Percentiles rank a stretch among this genome's conserved stretches.
Conservation (phyloP, 2,888 invertebrate species). For the Operophtera brumata region DNA sequence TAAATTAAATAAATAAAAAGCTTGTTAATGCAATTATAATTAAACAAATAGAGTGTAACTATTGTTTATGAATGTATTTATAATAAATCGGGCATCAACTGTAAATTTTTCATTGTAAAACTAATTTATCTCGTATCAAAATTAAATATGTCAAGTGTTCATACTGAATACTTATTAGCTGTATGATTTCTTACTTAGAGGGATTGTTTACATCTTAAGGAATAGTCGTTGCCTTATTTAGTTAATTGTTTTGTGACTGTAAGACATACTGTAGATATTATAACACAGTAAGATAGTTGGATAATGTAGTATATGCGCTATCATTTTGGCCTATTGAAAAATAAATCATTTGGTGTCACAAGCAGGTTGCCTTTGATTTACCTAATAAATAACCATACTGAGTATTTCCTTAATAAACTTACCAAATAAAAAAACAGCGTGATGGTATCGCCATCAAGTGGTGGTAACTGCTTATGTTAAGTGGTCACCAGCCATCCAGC, state of each 20-base stretch:
- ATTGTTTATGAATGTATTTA: conserved; percentile 41
- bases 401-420: no score
- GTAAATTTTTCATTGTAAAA: conserved; percentile 40
- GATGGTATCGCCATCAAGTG: no score
- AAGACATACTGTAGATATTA: conserved; percentile 72
- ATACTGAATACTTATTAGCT: conserved; percentile 12
- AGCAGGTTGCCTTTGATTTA: conserved; percentile 34
- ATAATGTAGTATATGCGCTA: conserved; percentile 78
- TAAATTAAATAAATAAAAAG: conserved; percentile 10
- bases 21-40: conserved; percentile 27
- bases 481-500: no score
- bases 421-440: no score
- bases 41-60: conserved; percentile 26
- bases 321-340: conserved; percentile 79
- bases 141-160: conserved; percentile 20
- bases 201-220: conserved; percentile 69
- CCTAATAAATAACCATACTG: background rate
- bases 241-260: conserved; percentile 78
- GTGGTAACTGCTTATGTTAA: no score
- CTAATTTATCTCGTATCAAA: conserved; percentile 21
- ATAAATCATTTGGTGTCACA: conserved; percentile 80
- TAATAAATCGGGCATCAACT: conserved; percentile 44
- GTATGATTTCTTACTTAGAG: conserved; percentile 40
- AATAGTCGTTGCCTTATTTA: conserved; percentile 81
- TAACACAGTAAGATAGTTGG: conserved; percentile 61